phyloP scores from a whole-genome alignment of 37 sponge, comb jelly and placozoan genomes.

The Halisarca cf. caerulea region DNA sequence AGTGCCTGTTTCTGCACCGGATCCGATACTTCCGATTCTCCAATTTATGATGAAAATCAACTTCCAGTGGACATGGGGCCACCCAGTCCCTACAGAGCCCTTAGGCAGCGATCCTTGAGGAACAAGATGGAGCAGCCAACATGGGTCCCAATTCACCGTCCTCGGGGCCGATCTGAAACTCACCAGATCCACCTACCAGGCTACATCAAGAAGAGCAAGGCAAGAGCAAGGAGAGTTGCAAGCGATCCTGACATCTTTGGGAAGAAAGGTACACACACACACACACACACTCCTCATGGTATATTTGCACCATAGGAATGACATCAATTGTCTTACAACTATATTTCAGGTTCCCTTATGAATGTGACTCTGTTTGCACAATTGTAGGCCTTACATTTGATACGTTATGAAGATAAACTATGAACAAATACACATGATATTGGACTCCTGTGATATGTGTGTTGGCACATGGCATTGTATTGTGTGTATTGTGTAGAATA shows the following conservation, averaged over 20 bases:
- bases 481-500: too few species aligned
- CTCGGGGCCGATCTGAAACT: not conserved
- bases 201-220: not conserved
- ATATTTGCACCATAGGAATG: too few species aligned
- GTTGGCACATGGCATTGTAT: too few species aligned
- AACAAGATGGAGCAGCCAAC: not conserved
- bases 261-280: constrained; percentile 1
- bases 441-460: too few species aligned
- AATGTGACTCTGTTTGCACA: too few species aligned
- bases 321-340: too few species aligned
- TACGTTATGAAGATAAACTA: too few species aligned
- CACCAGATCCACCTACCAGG: not conserved
- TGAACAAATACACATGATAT: too few species aligned
- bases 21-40: constrained; percentile 15
- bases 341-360: too few species aligned
- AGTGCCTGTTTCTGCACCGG: constrained; percentile 26
- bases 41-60: constrained; percentile 8
- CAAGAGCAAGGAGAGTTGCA: not conserved
- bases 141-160: not conserved
- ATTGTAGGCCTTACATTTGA: too few species aligned
- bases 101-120: not conserved
- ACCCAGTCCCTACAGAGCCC: constrained; percentile 24
- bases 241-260: not conserved
- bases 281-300: too few species aligned
- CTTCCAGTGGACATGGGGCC: not conserved